Base-by-base conservation (phyloP, 1,140 invertebrate genomes). In the Sitophilus oryzae region DNA sequence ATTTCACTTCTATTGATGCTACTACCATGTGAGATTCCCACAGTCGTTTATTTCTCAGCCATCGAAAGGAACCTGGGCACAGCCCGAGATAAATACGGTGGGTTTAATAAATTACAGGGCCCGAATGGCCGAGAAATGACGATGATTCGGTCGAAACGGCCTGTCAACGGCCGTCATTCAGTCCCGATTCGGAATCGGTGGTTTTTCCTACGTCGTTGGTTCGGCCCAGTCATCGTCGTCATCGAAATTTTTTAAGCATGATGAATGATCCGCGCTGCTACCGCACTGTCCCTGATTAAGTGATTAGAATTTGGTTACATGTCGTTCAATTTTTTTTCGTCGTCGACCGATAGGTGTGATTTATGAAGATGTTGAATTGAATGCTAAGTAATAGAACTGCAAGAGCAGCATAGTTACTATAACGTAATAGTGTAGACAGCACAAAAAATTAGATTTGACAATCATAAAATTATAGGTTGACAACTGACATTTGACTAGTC, bases 71-170 rank as follows among this genome's bases (percentile, higher is more conserved):
- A 34, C 22, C 34, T n/a, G 15, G n/a, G n/a, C n/a, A n/a, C n/a
- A n/a, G n/a, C n/a, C n/a, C 16, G 35, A 37, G 46, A 49, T 49
- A 49, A 49, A 49, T 37, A 49, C 35, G 20, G 46, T 38, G 46
- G 46, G 46, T 49, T 25, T 49, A 49, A 49, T 49, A 49, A 49
- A 49, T 49, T 49, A 49, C 36, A 49, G 46, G 46, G 46, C 34
- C 34, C 46, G 34, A 49, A 49, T 49, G 20, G 30, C 46, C 46
- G 46, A 49, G 38, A 49, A 49, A 49, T 49, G 46, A 34, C 35
- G 46, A 49, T 49, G 46, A 49, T 30, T 49, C 23, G 30, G 15
- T 21, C 30, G 23, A 49, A 11, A n/a, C 15, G 34, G 4, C 14
- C 46, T 49, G 46, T 49, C 46, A 49, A 49, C 46, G 18, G 21